These are phyloP conservation scores for Cinclus mexicanus DNA, from an alignment of 2,113 vertebrate species.

Conservation along the genomic window DNA sequence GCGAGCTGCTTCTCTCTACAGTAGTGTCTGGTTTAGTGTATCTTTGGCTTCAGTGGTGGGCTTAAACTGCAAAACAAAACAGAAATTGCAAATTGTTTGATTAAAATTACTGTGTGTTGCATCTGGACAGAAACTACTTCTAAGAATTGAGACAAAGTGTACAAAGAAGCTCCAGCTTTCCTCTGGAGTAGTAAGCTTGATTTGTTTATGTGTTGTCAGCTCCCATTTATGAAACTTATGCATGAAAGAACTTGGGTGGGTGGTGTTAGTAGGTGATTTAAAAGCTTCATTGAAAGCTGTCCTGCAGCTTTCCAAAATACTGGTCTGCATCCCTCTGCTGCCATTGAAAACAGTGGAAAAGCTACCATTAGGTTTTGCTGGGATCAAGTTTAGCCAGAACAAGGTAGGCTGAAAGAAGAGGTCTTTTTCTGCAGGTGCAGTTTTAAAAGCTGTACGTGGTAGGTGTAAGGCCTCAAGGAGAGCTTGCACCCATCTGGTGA, in stretches of 20 bases:
- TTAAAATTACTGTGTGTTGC: neutral
- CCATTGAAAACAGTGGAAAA: neutral
- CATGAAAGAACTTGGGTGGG: neutral
- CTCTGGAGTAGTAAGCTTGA: neutral
- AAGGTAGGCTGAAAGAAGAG: neutral
- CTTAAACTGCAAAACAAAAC: neutral
- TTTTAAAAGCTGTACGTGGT: neutral
- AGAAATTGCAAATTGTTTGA: neutral
- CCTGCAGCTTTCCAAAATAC: neutral
- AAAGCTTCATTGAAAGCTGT: neutral
- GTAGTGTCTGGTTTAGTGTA: neutral
- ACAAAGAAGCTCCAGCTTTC: neutral
- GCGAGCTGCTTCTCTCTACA: neutral
- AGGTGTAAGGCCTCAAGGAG: neutral
- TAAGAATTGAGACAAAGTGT: neutral
- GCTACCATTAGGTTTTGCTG: neutral
- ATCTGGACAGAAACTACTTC: neutral
- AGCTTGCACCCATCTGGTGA: neutral
- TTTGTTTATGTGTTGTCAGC: neutral
- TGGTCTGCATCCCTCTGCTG: neutral
- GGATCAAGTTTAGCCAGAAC: neutral
- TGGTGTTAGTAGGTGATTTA: neutral
- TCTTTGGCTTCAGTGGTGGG: neutral
- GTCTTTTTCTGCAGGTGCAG: neutral
- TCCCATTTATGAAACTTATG: neutral